Evolutionary conservation across 2,888 invertebrate species (phyloP), one percentile per base, ranked within the genome.

Genomic region (Callyntrura sp.): DNA sequence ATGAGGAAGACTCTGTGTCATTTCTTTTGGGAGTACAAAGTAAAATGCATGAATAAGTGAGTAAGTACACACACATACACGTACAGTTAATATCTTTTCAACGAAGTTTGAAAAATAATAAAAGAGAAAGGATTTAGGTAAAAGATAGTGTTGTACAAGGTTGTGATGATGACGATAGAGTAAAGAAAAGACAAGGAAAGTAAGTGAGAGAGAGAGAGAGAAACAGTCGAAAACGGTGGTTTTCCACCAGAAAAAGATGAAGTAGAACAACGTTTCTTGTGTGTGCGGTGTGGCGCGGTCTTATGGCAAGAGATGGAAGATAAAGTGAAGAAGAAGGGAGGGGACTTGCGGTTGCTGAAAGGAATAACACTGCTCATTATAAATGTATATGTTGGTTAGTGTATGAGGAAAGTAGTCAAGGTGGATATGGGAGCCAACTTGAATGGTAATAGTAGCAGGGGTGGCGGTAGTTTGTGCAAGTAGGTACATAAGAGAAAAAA

Each of bases 21-120:
- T 70, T 81, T 88, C 81, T 88, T 79, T 73, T 82, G 81, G 82
- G 87, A 88, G 81, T 87, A 68, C 17, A 73, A 86, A 79, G 70
- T 88, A 82, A 88, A 81, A 73, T 60, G 87, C 81, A 88, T 88
- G 87, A 88, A 88, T 88, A 88, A 88, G 35, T 73, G 81, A 88
- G 70, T 82, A 73, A 9, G 60, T 81, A 55, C 8, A 25, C 48
- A 62, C 2, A 62, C 23, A 62, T 9, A 35, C 35, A 8, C 5
- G 28, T 17, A 70, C 73, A 48, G 8, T 78, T 82, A 82, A 81
- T 88, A 88, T 82, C 70, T 70, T 82, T 81, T 73, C 23, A 51
- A 55, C 9, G 35, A 79, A 45, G 65, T 88, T 88, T 88, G 78
- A 62, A 60, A 85, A 85, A 85, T 25, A 73, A 78, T 65, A 79